These are phyloP conservation scores for Osmerus eperlanus DNA, from an alignment of 2,113 vertebrate genomes.

Conservation along the genomic window DNA sequence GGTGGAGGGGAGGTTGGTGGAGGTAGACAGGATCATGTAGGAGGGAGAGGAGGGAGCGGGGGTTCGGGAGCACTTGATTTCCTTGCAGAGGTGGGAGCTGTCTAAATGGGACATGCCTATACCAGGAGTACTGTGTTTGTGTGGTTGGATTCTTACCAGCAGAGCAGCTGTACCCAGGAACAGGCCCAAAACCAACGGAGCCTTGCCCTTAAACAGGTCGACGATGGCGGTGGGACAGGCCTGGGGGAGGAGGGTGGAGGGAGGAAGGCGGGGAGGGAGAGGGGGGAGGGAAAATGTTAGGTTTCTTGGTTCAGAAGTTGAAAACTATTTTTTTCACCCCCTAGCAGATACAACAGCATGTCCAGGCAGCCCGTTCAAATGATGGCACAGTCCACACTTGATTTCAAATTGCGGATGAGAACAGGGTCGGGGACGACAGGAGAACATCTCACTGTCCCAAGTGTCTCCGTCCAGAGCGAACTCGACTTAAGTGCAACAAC, in stretches of 20 bases:
- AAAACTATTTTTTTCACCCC: too few relatives aligned
- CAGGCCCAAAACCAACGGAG: conserved; percentile 43
- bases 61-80: conserved; percentile 6
- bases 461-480: too few relatives aligned
- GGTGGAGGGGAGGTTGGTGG: neutral
- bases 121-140: neutral
- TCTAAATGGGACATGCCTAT: neutral
- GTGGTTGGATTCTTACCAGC: conserved; percentile 48
- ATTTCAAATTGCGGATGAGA: too few relatives aligned
- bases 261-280: too few relatives aligned
- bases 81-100: conserved; percentile 30
- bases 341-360: too few relatives aligned
- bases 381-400: too few relatives aligned
- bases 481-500: too few relatives aligned
- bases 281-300: neutral
- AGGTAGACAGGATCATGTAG: conserved; percentile 52
- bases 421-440: too few relatives aligned
- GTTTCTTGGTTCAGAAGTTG: neutral
- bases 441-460: too few relatives aligned
- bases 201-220: neutral
- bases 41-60: conserved; percentile 7
- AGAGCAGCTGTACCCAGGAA: conserved; percentile 50
- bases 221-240: conserved; percentile 28
- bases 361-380: too few relatives aligned
- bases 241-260: conserved; percentile 30